Conservation (phyloP, 2,888 invertebrate genomes). For the Sphaerophoria rueppellii region DNA sequence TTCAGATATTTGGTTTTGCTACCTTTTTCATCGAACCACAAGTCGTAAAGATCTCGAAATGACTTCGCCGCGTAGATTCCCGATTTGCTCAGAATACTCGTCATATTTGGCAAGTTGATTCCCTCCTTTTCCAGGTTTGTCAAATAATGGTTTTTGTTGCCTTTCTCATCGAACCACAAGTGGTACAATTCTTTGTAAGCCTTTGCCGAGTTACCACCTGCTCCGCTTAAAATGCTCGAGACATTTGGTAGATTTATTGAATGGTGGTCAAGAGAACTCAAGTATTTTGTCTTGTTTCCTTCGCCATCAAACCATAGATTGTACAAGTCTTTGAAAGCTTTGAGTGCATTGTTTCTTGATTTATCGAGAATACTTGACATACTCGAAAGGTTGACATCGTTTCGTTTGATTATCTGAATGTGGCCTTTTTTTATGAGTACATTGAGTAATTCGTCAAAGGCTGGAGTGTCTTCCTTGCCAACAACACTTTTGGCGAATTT, state of each 20-base stretch:
- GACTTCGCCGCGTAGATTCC: not conserved
- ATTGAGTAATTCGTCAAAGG: conserved; percentile 78
- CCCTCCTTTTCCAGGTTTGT: conserved; percentile 9
- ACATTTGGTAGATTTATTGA: conserved; percentile 15
- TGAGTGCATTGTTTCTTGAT: not conserved
- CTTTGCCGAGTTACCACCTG: not conserved
- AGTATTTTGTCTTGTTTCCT: conserved; percentile 14
- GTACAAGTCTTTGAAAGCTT: conserved; percentile 17
- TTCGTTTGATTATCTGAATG: conserved; percentile 9
- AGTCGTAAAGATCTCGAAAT: conserved; percentile 14
- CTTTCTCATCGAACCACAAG: conserved; percentile 27
- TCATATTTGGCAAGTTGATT: not conserved
- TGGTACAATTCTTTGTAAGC: conserved; percentile 25
- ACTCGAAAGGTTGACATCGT: conserved; percentile 2
- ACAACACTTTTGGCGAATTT: conserved; percentile 78
- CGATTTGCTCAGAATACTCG: conserved; percentile 15
- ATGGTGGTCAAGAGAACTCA: conserved; percentile 10
- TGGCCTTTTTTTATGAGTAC: conserved; percentile 75
- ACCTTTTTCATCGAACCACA: conserved; percentile 29
- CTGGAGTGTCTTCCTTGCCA: conserved; percentile 77
- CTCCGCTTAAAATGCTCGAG: conserved; percentile 26
- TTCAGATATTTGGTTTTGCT: conserved; percentile 25
- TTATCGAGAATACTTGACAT: conserved; percentile 27
- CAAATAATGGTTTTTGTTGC: conserved; percentile 9
- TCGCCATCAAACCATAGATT: conserved; percentile 23